Evolutionary conservation across 2,797 vertebrate genomes (phyloP).

Genomic region (Dromococcyx pavoninus): DNA sequence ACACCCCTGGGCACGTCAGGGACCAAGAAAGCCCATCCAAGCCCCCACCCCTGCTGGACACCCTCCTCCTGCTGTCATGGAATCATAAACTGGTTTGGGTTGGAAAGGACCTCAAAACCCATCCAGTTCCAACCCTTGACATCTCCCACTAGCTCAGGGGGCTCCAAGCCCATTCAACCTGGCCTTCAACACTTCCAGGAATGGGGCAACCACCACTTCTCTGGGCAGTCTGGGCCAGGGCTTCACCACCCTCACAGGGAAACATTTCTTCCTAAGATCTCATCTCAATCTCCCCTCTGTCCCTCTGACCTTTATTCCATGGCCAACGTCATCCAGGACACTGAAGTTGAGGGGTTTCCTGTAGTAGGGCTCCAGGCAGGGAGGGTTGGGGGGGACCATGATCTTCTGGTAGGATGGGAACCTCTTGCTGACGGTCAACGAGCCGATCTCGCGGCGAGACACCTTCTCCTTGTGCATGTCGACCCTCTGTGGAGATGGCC

Average conservation of each 20-base stretch:
- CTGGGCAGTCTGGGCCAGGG: too few relatives aligned
- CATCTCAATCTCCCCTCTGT: too few relatives aligned
- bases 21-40: fast-evolving
- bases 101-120: too few relatives aligned
- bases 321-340: conserved; percentile 82
- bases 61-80: too few relatives aligned
- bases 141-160: too few relatives aligned
- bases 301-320: conserved; percentile 81
- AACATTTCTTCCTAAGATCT: too few relatives aligned
- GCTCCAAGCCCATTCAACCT: too few relatives aligned
- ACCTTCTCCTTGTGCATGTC: conserved; percentile 87
- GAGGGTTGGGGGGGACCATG: conserved; percentile 41
- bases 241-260: too few relatives aligned
- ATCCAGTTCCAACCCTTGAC: too few relatives aligned
- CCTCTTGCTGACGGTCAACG: conserved; percentile 69
- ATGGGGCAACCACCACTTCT: too few relatives aligned
- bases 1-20: fast-evolving
- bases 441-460: conserved; percentile 82
- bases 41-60: fast-evolving
- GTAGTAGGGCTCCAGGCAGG: conserved; percentile 74
- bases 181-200: too few relatives aligned
- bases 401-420: conserved; percentile 67
- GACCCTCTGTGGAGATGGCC: conserved; percentile 73
- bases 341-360: conserved; percentile 83
- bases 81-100: too few relatives aligned